Conservation (phyloP, 2,113 vertebrate species). For the Xiphias gladius region DNA sequence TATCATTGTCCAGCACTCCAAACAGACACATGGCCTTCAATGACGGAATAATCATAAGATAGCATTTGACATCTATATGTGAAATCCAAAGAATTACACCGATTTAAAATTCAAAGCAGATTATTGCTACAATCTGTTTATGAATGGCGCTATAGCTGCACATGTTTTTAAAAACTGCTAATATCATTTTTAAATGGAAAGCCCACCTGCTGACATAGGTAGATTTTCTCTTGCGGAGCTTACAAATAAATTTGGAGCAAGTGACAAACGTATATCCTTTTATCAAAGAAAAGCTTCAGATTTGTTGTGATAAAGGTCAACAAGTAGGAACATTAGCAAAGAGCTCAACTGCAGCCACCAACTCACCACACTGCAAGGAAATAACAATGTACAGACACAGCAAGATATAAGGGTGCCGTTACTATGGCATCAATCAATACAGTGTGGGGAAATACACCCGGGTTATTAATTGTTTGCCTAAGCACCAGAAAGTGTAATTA, state of each 20-base stretch:
- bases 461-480: conserved; percentile 78
- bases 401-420: conserved; percentile 36
- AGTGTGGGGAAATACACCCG: conserved; percentile 61
- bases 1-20: conserved; percentile 4
- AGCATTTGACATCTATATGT: not conserved
- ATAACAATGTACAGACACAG: conserved; percentile 49
- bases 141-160: not conserved
- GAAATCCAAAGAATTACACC: not conserved
- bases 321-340: conserved; percentile 53
- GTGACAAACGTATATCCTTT: conserved; percentile 54
- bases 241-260: conserved; percentile 33
- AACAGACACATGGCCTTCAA: conserved; percentile 22
- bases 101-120: conserved; percentile 12
- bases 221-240: conserved; percentile 10
- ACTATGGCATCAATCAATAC: conserved; percentile 76
- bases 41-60: conserved; percentile 7
- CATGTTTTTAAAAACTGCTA: not conserved
- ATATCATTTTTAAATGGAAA: conserved; percentile 18
- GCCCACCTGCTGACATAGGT: conserved; percentile 35
- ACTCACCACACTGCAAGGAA: conserved; percentile 40
- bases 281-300: conserved; percentile 56
- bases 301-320: conserved; percentile 57
- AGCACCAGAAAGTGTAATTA: conserved; percentile 80
- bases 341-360: conserved; percentile 45
- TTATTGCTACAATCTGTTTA: not conserved